These are phyloP conservation scores for Malacoraja senta DNA, from an alignment of 2,797 vertebrate species.

Conservation along the genomic window DNA sequence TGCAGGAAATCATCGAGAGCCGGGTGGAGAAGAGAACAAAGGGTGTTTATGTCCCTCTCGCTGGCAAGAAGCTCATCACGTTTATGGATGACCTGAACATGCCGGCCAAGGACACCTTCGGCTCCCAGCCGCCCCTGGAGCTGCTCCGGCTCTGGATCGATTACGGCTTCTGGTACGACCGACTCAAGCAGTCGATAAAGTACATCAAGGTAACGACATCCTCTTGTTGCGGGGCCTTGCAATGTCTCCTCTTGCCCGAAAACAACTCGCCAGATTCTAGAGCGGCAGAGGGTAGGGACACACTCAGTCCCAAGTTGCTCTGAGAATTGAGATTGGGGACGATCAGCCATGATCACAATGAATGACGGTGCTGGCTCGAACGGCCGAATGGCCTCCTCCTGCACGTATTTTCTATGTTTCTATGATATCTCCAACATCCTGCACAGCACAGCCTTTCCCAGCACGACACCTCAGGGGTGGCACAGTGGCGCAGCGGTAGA, in stretches of 20 bases:
- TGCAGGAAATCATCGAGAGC: slow-evolving; percentile 76
- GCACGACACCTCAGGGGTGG: too few relatives aligned
- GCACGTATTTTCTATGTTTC: too few relatives aligned
- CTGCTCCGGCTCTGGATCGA: slow-evolving; percentile 79
- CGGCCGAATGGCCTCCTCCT: too few relatives aligned
- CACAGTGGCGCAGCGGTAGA: too few relatives aligned
- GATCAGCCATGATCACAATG: too few relatives aligned
- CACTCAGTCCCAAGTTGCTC: too few relatives aligned
- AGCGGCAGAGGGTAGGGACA: too few relatives aligned
- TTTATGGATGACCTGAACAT: slow-evolving; percentile 85
- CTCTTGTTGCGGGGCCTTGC: neutral
- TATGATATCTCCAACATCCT: too few relatives aligned
- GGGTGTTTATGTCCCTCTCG: slow-evolving; percentile 67
- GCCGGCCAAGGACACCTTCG: slow-evolving; percentile 73
- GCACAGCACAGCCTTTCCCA: too few relatives aligned
- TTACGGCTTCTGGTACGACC: slow-evolving; percentile 84
- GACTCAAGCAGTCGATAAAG: slow-evolving; percentile 66
- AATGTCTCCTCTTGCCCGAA: neutral
- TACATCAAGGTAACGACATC: slow-evolving; percentile 67
- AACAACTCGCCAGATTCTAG: too few relatives aligned
- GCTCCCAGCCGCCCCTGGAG: slow-evolving; percentile 81
- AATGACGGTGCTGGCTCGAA: too few relatives aligned
- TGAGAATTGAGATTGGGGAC: too few relatives aligned
- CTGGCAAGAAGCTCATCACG: slow-evolving; percentile 71
- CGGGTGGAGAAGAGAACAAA: slow-evolving; percentile 78